Evolutionary conservation across 1,140 invertebrate species (phyloP), one percentile per base, ranked within the genome.

Genomic region (Drosophila kikkawai): DNA sequence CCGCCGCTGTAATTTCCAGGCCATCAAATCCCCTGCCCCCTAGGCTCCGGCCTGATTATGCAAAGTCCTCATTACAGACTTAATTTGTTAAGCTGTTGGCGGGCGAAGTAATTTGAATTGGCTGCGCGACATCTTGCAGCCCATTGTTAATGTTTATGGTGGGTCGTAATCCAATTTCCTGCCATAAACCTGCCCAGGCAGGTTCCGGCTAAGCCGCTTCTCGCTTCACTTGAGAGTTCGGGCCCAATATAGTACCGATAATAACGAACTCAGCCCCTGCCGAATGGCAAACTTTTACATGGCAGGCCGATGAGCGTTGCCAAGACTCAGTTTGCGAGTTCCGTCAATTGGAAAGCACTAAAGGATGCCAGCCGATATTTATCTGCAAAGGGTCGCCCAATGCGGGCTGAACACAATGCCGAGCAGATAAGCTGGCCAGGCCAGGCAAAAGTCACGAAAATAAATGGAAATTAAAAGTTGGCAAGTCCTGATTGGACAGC

Each of bases 381-480:
- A 84, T 83, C 73, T 78, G 32, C 41, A 26, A 60, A 58, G 29
- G 26, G 67, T 36, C 22, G 50, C 56, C 66, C 48, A 78, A 81
- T 81, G 79, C 79, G 79, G 79, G 71, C 39, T 56, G 39, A 41
- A 64, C 80, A 83, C 80, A 74, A 79, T 67, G 63, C 19, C 26
- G 60, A 15, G 34, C 63, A 76, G 76, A 83, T 80, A 83, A 84
- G 66, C 66, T 50, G 47, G 37, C 44, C 75, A 48, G 55, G 53
- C 58, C 74, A 57, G 32, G 39, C 64, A 74, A 50, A 69, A 80
- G 71, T 84, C 81, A 66, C 71, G 80, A 82, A 74, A 77, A 80
- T 77, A 80, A 83, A 83, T 80, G 71, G 55, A 84, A 83, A 84
- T 80, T 85, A 85, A 85, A 83, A 80, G 71, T 80, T 85, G 65